Evolutionary conservation across 2,113 vertebrate genomes (phyloP), one percentile per base, ranked within the genome.

Genomic region (Tragelaphus scriptus): DNA sequence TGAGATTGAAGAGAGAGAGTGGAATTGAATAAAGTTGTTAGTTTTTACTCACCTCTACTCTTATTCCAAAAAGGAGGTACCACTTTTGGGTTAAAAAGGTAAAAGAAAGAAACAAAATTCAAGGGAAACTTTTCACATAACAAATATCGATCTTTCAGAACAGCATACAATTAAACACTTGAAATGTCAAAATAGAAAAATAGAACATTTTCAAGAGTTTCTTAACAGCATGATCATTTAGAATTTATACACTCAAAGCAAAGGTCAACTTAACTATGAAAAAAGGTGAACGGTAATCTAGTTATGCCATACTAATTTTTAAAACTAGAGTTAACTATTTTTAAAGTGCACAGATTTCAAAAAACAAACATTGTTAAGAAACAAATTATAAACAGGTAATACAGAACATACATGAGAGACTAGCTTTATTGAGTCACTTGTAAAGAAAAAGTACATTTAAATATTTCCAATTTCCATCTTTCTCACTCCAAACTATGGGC

Each of bases 151-250:
- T 15, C 26, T 86, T 55, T 80, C 63, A 51, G 49, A 91, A 89
- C 26, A 97, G n/a, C 0, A 82, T 63, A 95, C 80, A 97, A 92
- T 44, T 94, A 86, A 97, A 87, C 9, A 87, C 28, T 5, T 75
- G 93, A 88, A 96, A 94, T 61, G 36, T 56, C 30, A 96, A 30
- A 85, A 85, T 17, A 91, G 79, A 65, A 93, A 80, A 49, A 0
- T 4, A 6, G 28, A 85, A 71, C 0, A 13, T 80, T 91, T 96
- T n/a, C 30, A 82, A 90, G n/a, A 28, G 25, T 90, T 71, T 98
- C 63, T 61, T 96, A 96, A 95, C 55, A 93, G 30, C 10, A 51
- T 85, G 17, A 94, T 95, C 30, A 87, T 91, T 90, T 95, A 97
- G 65, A 90, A 56, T 53, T 26, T 90, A 49, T 11, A 84, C 40